Conservation (phyloP, 2,888 invertebrate species). For the Athalia cordata region DNA sequence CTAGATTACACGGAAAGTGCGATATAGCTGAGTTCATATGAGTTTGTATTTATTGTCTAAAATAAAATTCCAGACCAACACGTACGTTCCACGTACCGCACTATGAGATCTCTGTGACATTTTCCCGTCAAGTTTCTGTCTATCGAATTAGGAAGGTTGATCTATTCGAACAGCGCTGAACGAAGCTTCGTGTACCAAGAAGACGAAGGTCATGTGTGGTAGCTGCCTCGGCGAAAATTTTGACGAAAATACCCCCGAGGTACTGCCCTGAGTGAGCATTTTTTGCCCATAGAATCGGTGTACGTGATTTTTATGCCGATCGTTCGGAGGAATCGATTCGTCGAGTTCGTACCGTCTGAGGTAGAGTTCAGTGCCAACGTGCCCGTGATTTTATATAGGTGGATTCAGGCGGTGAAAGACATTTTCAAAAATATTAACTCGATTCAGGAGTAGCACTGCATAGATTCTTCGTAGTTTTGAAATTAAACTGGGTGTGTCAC, state of each 20-base stretch:
- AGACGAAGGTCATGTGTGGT: conserved; percentile 24
- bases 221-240: conserved; percentile 25
- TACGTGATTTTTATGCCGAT: conserved; percentile 17
- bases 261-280: not conserved
- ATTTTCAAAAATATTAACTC: too few species aligned
- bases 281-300: conserved; percentile 20
- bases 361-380: not conserved
- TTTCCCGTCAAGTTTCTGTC: conserved; percentile 29
- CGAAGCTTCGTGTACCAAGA: conserved; percentile 4
- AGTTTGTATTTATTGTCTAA: too few species aligned
- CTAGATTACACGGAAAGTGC: not conserved
- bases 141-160: conserved; percentile 18
- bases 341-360: conserved; percentile 4
- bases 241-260: conserved; percentile 22
- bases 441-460: too few species aligned
- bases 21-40: too few species aligned
- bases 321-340: conserved; percentile 14
- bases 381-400: too few species aligned
- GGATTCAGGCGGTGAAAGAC: too few species aligned
- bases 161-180: conserved; percentile 19
- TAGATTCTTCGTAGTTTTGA: too few species aligned
- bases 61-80: too few species aligned
- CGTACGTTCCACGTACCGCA: conserved; percentile 11
- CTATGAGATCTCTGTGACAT: conserved; percentile 15
- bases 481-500: too few species aligned